A percentile compares a stretch with the other conserved stretches of the same genome.
phyloP scores from a whole-genome alignment of 2,888 invertebrate species.

The Apamea anceps region DNA sequence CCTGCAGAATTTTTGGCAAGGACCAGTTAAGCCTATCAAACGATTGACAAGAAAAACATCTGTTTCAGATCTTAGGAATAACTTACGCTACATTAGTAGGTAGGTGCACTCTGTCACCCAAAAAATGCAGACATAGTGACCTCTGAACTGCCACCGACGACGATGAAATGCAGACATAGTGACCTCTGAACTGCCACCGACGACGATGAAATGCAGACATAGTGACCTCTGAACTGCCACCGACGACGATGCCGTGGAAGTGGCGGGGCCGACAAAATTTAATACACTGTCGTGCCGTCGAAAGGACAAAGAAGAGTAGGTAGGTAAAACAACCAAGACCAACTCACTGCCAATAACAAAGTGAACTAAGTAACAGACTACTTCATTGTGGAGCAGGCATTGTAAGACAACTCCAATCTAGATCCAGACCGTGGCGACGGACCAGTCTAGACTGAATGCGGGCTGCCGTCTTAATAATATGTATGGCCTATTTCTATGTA shows the following conservation, averaged over 20 bases:
- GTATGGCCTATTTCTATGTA: conserved; percentile 49
- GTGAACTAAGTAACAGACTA: conserved; percentile 16
- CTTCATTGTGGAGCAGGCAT: conserved; percentile 33
- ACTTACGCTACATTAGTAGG: neutral
- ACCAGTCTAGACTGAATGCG: conserved; percentile 65
- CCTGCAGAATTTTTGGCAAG: neutral
- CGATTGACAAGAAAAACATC: too few species aligned
- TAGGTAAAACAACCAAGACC: conserved; percentile 13
- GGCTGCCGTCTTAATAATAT: conserved; percentile 31
- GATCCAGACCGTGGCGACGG: conserved; percentile 59
- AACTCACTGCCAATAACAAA: conserved; percentile 23
- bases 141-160: too few species aligned
- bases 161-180: too few species aligned
- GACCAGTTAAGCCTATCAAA: neutral
- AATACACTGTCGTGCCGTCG: neutral
- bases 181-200: too few species aligned
- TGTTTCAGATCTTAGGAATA: too few species aligned
- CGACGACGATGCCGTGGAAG: neutral
- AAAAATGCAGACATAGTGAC: neutral
- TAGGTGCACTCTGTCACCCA: neutral
- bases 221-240: too few species aligned
- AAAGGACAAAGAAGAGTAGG: neutral
- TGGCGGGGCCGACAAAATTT: neutral
- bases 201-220: too few species aligned
- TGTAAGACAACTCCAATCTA: conserved; percentile 54